Conservation (phyloP, 2,797 vertebrate genomes). For the Crotalus adamanteus region DNA sequence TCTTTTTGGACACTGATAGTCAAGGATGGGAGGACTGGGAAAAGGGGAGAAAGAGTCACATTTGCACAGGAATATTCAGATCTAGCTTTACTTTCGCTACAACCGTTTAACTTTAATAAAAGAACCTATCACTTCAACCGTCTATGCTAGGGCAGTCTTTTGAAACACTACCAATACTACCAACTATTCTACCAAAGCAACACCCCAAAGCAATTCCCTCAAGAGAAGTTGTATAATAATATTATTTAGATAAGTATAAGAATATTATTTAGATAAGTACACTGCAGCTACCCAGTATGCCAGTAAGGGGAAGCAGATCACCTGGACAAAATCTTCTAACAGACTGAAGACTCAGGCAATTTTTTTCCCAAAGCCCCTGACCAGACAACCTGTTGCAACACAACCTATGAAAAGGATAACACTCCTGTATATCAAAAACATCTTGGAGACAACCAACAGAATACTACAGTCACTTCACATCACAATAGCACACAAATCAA, state of each 20-base stretch:
- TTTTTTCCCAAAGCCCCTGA: background rate
- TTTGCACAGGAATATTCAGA: background rate
- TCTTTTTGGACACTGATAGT: background rate
- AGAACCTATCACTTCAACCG: background rate
- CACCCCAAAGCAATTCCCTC: background rate
- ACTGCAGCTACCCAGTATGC: background rate
- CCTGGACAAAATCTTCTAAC: background rate
- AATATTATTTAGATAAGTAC: background rate
- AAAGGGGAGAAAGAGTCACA: background rate
- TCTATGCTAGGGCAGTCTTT: background rate
- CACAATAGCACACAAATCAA: background rate
- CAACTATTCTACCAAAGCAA: background rate
- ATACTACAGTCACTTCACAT: background rate
- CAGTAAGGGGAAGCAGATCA: background rate
- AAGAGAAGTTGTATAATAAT: background rate
- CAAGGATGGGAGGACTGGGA: rapidly evolving
- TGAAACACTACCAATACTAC: background rate
- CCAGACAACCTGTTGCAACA: background rate
- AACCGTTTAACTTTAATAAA: background rate
- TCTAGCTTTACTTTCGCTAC: background rate
- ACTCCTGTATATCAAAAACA: background rate
- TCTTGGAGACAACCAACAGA: background rate
- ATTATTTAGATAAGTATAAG: background rate
- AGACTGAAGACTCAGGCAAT: background rate
- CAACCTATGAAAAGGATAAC: background rate